A percentile compares a stretch with the other conserved stretches of the same genome.
Evolutionary conservation across 2,113 vertebrate genomes (phyloP).

Genomic region (Amazona vittata): DNA sequence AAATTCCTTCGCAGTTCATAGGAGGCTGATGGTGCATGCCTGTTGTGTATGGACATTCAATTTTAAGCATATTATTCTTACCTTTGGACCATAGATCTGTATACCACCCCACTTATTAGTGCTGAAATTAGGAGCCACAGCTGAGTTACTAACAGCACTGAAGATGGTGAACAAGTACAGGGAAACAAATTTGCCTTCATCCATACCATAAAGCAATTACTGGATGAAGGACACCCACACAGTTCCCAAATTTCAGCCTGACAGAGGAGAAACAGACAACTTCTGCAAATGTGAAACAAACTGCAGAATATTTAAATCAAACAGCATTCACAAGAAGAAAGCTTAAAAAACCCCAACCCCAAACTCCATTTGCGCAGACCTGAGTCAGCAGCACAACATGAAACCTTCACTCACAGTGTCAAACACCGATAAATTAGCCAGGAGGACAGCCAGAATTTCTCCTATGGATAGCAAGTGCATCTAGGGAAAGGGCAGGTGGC

Average conservation of each 20-base stretch:
- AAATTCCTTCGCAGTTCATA: not conserved
- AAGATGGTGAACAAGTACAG: not conserved
- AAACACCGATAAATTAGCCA: rapidly evolving
- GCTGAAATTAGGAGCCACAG: not conserved
- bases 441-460: not conserved
- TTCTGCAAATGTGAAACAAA: not conserved
- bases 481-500: no score
- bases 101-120: not conserved
- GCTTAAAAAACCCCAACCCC: not conserved
- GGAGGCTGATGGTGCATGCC: not conserved
- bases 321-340: not conserved
- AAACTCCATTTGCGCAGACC: not conserved
- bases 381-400: not conserved
- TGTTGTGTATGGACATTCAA: not conserved
- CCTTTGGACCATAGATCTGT: not conserved
- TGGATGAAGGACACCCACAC: not conserved
- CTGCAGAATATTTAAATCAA: not conserved
- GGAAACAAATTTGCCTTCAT: not conserved
- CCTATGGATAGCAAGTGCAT: not conserved
- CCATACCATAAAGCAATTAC: not conserved
- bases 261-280: not conserved
- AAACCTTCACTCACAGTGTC: not conserved
- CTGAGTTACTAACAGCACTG: not conserved
- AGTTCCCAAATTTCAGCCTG: slow-evolving; percentile 14
- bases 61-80: slow-evolving; percentile 10